phyloP scores from a whole-genome alignment of 2,113 vertebrate species.

The Lagopus muta region DNA sequence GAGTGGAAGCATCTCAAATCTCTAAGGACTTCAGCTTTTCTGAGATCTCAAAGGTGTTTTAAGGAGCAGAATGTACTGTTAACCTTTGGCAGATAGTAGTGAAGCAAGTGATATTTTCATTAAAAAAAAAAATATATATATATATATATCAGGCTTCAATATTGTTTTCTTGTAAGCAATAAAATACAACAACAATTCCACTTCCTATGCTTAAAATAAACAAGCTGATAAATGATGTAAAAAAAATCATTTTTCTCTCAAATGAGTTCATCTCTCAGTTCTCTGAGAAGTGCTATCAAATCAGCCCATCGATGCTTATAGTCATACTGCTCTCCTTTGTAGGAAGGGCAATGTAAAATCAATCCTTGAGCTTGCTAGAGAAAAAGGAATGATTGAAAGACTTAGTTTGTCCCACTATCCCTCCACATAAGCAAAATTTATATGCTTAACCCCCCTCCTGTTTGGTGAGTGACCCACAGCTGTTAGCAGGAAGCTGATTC shows the following conservation, averaged over 20 bases:
- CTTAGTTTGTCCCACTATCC: neutral
- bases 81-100: neutral
- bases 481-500: neutral
- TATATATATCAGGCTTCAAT: neutral
- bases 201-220: neutral
- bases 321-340: accelerated
- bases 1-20: conserved; percentile 22
- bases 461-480: accelerated
- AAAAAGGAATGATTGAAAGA: neutral
- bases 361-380: neutral
- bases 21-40: conserved; percentile 26
- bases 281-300: neutral
- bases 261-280: neutral
- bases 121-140: neutral
- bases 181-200: neutral
- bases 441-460: neutral
- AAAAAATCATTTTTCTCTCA: neutral
- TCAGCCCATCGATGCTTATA: neutral
- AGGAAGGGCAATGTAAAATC: neutral
- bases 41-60: conserved; percentile 10
- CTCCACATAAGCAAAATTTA: neutral
- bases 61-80: neutral
- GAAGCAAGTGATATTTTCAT: neutral
- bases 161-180: neutral
- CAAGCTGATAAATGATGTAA: neutral